Conservation (phyloP, 2,113 vertebrate species). For the Aix galericulata region DNA sequence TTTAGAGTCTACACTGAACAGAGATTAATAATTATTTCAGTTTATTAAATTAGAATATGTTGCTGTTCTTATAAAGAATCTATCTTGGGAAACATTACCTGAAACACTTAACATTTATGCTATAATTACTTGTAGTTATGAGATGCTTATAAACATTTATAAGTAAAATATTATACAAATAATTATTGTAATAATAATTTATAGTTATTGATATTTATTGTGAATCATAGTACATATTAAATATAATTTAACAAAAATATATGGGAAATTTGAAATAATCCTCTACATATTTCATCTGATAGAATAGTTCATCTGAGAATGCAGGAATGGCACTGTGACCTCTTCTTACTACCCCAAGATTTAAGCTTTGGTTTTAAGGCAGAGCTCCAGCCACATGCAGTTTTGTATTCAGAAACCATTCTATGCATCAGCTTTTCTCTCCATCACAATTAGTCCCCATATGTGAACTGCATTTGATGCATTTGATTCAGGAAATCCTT, state of each 20-base stretch:
- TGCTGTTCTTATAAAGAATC: constrained; percentile 27
- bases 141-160: constrained; percentile 2
- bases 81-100: constrained; percentile 41
- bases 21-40: not conserved
- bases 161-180: constrained; percentile 1
- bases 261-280: not conserved
- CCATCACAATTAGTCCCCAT: not conserved
- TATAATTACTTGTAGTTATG: constrained; percentile 37
- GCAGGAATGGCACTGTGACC: not conserved
- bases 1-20: not conserved
- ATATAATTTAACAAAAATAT: not conserved
- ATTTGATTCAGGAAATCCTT: not conserved
- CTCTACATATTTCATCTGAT: not conserved
- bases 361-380: not conserved
- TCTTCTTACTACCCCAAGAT: not conserved
- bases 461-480: not conserved
- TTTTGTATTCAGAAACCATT: constrained; percentile 5
- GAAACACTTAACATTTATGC: constrained; percentile 18
- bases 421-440: not conserved
- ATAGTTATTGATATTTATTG: constrained; percentile 7
- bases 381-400: not conserved
- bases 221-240: not conserved
- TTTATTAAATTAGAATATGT: constrained; percentile 37
- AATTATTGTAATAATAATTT: not conserved
- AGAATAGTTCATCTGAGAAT: not conserved